Conservation (phyloP, 35 echinoderm and acorn worm species). For the Stichopus chloronotus region DNA sequence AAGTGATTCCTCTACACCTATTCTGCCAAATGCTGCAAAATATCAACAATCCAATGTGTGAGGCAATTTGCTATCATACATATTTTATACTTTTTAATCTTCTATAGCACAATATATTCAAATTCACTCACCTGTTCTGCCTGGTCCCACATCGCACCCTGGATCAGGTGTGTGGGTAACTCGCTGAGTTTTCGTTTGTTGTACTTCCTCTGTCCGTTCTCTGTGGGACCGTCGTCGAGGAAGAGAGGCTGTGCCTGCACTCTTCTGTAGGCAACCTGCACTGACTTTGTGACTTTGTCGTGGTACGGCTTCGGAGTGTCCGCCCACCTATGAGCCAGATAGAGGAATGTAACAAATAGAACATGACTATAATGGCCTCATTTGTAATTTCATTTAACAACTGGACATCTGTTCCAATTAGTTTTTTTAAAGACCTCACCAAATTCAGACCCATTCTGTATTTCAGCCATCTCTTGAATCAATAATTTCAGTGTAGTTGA, state of each 20-base stretch:
- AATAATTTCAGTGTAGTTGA: too few relatives aligned
- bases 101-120: too few relatives aligned
- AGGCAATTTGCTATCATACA: too few relatives aligned
- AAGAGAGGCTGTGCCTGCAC: constrained; percentile 82
- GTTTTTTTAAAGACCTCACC: too few relatives aligned
- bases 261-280: constrained; percentile 71
- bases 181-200: constrained; percentile 84
- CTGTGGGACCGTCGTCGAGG: constrained; percentile 25
- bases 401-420: too few relatives aligned
- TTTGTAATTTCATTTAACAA: not conserved
- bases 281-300: constrained; percentile 70
- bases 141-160: constrained; percentile 76
- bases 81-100: too few relatives aligned
- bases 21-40: too few relatives aligned
- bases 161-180: constrained; percentile 79
- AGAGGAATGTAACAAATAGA: not conserved
- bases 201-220: constrained; percentile 48
- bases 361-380: not conserved
- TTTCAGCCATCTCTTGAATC: too few relatives aligned
- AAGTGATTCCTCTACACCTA: too few relatives aligned
- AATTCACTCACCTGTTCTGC: constrained; percentile 63
- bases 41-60: too few relatives aligned
- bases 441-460: too few relatives aligned
- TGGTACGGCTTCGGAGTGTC: constrained; percentile 86
- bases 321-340: constrained; percentile 68